Base-by-base conservation (phyloP, 2,113 vertebrate genomes). In the Urocynchramus pylzowi region DNA sequence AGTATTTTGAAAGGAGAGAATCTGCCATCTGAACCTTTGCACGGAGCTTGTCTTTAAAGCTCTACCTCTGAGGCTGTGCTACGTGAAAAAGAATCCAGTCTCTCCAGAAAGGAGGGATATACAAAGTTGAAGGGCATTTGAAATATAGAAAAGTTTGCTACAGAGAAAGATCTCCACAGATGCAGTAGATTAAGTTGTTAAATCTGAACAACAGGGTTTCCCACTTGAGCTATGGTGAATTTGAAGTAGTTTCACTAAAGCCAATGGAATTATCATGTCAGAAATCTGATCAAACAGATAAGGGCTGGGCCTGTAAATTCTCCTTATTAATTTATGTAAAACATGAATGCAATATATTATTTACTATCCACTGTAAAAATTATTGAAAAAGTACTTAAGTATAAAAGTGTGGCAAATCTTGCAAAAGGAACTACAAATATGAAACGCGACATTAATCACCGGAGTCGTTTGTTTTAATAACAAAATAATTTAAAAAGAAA, bases 351-450 rank as follows among this genome's bases (percentile, higher is more conserved):
- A 97, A 96, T 97, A 95, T 97, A 97, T 97, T 97, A 97, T 74
- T 96, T 91, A 96, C 94, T 95, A 97, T 96, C 91, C 95, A 93
- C 95, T 96, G 96, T 93, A 97, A 95, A 98, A 97, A 97, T 97
- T 94, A 97, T 8, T 97, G 95, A 80, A 97, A 73, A 93, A 94
- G 84, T 92, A 96, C 59, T 94, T 77, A 68, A 87, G 96, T 89
- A 90, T 64, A 96, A 96, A 97, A 96, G 87, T 73, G 87, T 94
- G 91, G 96, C 81, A 93, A 91, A 53, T 93, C 88, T 91, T 95
- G 11, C n/a, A 96, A 79, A 42, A 42, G 50, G 87, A 93, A 70
- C 86, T 93, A 91, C 96, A 95, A 75, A 95, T 69, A 71, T 42
- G 87, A 89, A 95, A 97, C 75, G 83, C 15, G 69, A 97, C 97